phyloP scores from a whole-genome alignment of 2,113 vertebrate genomes.

The Psittacus erithacus region DNA sequence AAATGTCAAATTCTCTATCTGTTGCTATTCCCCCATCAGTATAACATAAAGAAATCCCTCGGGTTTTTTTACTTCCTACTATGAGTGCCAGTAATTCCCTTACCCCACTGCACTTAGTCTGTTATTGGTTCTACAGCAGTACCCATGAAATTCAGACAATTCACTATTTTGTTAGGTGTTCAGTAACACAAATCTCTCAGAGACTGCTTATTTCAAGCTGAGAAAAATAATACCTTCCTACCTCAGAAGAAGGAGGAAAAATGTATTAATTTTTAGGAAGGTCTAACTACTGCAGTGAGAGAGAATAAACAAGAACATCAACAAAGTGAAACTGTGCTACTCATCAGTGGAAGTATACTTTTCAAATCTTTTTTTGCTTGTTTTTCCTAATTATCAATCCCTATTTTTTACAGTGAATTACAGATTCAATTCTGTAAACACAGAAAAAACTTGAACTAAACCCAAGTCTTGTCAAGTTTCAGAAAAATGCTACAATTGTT shows the following conservation, averaged over 20 bases:
- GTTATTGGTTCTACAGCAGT: not conserved
- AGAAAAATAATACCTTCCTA: not conserved
- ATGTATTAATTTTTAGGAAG: not conserved
- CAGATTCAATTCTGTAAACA: not conserved
- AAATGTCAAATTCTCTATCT: not conserved
- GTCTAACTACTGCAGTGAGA: not conserved
- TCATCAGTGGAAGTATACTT: not conserved
- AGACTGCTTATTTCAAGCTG: not conserved
- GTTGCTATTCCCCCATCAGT: not conserved
- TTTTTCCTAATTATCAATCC: not conserved
- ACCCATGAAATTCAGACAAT: not conserved
- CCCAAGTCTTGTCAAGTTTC: not conserved
- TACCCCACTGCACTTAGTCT: rapidly evolving
- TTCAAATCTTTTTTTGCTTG: not conserved
- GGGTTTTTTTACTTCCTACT: not conserved
- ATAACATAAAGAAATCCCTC: not conserved
- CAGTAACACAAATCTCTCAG: not conserved
- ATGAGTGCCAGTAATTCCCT: not conserved
- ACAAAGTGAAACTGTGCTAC: not conserved
- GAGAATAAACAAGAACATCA: not conserved
- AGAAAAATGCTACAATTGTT: not conserved
- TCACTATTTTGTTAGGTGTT: not conserved
- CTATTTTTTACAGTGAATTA: not conserved
- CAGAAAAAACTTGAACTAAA: not conserved
- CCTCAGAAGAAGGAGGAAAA: not conserved